Conservation (phyloP, 2,113 vertebrate species). For the Ictalurus furcatus region DNA sequence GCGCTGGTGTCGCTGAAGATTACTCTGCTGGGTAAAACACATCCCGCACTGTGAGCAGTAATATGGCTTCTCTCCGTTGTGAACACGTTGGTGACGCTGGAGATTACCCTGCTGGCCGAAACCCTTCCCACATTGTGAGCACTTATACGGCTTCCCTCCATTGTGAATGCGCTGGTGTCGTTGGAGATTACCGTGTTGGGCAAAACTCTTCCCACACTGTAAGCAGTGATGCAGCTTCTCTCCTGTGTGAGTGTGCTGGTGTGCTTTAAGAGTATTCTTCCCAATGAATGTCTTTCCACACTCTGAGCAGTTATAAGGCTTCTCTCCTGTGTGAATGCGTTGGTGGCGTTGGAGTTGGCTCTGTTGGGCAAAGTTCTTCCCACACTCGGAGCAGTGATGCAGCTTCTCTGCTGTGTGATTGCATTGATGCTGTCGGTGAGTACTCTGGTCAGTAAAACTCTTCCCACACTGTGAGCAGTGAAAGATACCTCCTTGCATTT, state of each 20-base stretch:
- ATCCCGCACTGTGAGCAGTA: neutral
- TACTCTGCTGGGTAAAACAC: neutral
- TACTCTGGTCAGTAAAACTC: too few species aligned
- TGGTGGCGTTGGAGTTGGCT: neutral
- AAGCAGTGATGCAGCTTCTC: neutral
- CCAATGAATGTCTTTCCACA: neutral
- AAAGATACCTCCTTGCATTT: neutral
- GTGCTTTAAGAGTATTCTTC: neutral
- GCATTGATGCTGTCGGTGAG: too few species aligned
- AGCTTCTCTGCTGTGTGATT: too few species aligned
- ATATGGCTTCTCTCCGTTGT: neutral
- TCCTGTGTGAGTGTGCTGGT: neutral
- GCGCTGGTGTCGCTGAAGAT: neutral
- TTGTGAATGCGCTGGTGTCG: neutral
- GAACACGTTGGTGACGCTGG: neutral
- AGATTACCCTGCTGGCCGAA: neutral
- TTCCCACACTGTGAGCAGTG: neutral
- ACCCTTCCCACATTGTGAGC: neutral
- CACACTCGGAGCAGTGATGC: neutral
- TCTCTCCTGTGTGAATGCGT: neutral
- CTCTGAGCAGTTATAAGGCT: neutral
- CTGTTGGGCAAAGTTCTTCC: neutral
- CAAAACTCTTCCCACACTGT: neutral
- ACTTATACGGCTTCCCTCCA: neutral
- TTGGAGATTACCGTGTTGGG: neutral